These are phyloP conservation scores for Pipistrellus pygmaeus DNA, from an alignment of 2,797 vertebrate species.

Conservation along the genomic window DNA sequence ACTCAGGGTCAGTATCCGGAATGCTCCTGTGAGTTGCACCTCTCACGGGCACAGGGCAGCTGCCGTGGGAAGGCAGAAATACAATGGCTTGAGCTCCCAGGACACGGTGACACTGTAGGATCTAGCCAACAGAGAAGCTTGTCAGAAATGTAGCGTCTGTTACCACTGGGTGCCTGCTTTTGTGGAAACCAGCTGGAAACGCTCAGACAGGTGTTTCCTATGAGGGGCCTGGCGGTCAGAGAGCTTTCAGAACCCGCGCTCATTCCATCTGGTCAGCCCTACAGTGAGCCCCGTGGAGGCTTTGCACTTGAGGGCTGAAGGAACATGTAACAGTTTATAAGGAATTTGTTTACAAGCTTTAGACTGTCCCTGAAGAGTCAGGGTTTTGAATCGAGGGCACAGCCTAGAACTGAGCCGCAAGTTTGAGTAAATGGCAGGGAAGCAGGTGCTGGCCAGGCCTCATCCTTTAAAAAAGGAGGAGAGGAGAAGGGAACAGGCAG, in stretches of 20 bases:
- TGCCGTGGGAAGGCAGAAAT: background rate
- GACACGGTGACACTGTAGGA: too few relatives aligned
- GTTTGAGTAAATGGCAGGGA: background rate
- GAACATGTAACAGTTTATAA: background rate
- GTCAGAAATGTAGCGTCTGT: background rate
- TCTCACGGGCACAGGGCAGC: background rate
- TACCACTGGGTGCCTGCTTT: background rate
- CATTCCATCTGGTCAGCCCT: background rate
- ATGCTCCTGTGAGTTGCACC: background rate
- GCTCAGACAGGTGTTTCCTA: background rate
- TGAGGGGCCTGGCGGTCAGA: background rate
- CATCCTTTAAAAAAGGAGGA: background rate
- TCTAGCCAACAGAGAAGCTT: background rate
- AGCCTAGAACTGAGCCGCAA: background rate
- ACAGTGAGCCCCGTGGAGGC: background rate
- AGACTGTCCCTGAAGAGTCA: background rate
- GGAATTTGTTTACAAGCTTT: background rate
- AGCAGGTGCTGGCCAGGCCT: background rate
- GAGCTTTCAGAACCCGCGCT: background rate
- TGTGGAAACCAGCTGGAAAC: background rate
- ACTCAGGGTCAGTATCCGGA: background rate
- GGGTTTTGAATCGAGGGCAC: constrained; percentile 24
- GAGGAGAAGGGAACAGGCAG: background rate
- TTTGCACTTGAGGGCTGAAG: background rate
- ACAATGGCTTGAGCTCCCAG: background rate